Base-by-base conservation (phyloP, 2,113 vertebrate species). In the Hyperopisus bebe region DNA sequence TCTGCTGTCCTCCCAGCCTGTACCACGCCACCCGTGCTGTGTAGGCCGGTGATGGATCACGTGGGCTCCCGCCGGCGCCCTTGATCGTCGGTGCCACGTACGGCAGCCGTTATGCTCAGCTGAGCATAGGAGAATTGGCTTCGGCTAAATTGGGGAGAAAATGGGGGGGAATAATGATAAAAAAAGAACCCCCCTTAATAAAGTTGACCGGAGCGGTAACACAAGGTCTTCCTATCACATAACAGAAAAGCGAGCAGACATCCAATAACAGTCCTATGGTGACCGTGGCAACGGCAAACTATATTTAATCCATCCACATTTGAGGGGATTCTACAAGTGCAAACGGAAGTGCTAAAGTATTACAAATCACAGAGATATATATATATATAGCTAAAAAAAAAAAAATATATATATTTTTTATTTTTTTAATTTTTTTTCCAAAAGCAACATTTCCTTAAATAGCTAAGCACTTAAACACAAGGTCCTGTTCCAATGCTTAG, bases 121-220 rank as follows among this genome's bases (percentile, higher is more conserved):
- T 86, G 85, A 53, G 85, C 85, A 39, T 35, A 53, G 44, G 10
- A 86, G 48, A 53, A 51, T 53, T 53, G 84, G 84, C 84, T 46
- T 31, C 15, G 48, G 47, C 84, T 86, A 86, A 86, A 86, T 31
- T 31, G 48, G 13, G 48, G 85, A 48, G 85, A 86, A 86, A 86
- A 53, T 51, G 46, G 10, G 1, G 47, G 85, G 85, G 27, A 90
- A 89, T 86, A 84, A 90, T 46, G 35, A 66, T 35, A 27, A 77
- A 80, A 53, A 48, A 58, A 77, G 89, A 90, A 88, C 88, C 90
- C 46, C 15, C 85, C 87, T 74, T 90, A 88, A 90, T 86, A 88
- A 66, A 88, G 87, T 77, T 91, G 90, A 92, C 55, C 88, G 86
- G 74, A 89, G 89, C 53, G 87, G 90, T 53, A 66, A 77, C 8